Conservation (phyloP, 2,113 vertebrate species). For the Probosciger aterrimus region DNA sequence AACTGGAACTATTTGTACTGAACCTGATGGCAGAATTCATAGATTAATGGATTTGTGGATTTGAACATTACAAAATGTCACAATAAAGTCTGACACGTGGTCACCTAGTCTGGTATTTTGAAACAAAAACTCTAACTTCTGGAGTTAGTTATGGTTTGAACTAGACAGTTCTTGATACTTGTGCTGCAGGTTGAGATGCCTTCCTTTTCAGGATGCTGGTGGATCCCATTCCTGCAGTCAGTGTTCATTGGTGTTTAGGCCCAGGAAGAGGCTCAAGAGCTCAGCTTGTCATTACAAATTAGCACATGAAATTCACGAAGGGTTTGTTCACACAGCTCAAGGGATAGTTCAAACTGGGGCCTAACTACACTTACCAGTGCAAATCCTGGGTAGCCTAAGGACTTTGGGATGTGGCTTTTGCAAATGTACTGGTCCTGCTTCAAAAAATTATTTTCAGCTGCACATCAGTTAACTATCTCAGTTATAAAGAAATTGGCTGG, state of each 20-base stretch:
- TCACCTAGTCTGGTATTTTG: not conserved
- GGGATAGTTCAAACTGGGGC: not conserved
- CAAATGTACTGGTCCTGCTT: not conserved
- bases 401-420: not conserved
- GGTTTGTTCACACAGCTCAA: not conserved
- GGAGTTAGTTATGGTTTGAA: not conserved
- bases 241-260: not conserved
- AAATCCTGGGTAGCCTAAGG: not conserved
- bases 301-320: not conserved
- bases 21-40: not conserved
- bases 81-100: not conserved
- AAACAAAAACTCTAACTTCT: not conserved
- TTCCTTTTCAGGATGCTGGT: not conserved
- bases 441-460: not conserved
- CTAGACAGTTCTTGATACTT: not conserved
- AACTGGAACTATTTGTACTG: not conserved
- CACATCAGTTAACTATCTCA: not conserved
- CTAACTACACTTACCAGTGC: not conserved
- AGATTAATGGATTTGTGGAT: not conserved
- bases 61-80: not conserved
- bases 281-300: not conserved
- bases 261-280: not conserved
- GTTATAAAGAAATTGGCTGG: not conserved
- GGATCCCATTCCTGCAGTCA: not conserved
- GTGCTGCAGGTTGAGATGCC: not conserved